phyloP scores from a whole-genome alignment of 2,888 invertebrate genomes.

The Acanthoscelides obtectus region DNA sequence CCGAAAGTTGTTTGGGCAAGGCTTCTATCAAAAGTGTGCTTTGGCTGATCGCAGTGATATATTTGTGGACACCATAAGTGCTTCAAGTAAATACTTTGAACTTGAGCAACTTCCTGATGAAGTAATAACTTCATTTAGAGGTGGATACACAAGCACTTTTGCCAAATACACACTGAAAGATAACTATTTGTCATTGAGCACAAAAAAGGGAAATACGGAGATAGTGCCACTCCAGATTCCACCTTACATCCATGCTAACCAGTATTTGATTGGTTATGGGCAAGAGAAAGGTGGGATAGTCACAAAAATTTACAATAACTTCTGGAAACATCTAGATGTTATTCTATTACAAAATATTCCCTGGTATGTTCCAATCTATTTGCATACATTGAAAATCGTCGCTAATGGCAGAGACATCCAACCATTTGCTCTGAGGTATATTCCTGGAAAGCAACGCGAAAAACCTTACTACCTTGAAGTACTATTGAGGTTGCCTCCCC shows the following conservation, averaged over 20 bases:
- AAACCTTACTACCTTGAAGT: slow-evolving; percentile 87
- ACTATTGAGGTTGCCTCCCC: slow-evolving; percentile 71
- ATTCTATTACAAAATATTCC: slow-evolving; percentile 87
- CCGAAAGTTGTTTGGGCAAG: slow-evolving; percentile 80
- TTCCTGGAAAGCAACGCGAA: slow-evolving; percentile 78
- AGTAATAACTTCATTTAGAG: slow-evolving; percentile 58
- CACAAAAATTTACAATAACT: slow-evolving; percentile 77
- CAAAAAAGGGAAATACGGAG: slow-evolving; percentile 38
- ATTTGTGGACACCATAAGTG: slow-evolving; percentile 72
- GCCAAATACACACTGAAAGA: slow-evolving; percentile 62
- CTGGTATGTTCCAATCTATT: slow-evolving; percentile 79
- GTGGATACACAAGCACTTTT: slow-evolving; percentile 61
- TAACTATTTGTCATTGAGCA: slow-evolving; percentile 62
- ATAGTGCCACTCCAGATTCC: slow-evolving; percentile 54
- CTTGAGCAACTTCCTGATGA: slow-evolving; percentile 60
- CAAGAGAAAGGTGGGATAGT: slow-evolving; percentile 88
- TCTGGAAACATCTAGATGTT: slow-evolving; percentile 69
- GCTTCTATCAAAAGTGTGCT: slow-evolving; percentile 76
- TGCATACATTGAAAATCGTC: slow-evolving; percentile 75
- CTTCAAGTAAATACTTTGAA: slow-evolving; percentile 58
- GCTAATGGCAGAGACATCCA: slow-evolving; percentile 54
- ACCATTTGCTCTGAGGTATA: slow-evolving; percentile 56
- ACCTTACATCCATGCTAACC: slow-evolving; percentile 71
- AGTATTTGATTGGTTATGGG: slow-evolving; percentile 84
- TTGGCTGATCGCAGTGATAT: slow-evolving; percentile 73